phyloP scores from a whole-genome alignment of 1,140 invertebrate species.

The Plutomurus gul region DNA sequence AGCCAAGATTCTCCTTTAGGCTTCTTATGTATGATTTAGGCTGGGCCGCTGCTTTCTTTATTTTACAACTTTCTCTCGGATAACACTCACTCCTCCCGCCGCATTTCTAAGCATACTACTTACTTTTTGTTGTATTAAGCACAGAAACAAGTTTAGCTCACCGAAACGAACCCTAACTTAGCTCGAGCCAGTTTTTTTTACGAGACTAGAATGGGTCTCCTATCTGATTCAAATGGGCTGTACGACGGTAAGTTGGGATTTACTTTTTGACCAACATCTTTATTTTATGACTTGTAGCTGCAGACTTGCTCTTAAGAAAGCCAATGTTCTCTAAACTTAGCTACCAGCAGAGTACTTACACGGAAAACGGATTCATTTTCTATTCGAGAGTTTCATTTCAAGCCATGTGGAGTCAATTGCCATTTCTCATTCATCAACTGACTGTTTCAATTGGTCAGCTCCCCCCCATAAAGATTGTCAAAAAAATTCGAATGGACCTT shows the following conservation, averaged over 20 bases:
- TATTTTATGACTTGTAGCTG: conserved; percentile 36
- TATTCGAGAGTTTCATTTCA: background rate
- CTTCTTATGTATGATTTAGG: conserved; percentile 16
- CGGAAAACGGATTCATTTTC: background rate
- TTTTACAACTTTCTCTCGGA: conserved; percentile 5
- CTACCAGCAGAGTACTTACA: background rate
- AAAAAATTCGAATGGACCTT: background rate
- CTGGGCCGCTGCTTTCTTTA: conserved; percentile 4
- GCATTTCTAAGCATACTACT: too few species aligned
- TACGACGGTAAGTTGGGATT: conserved; percentile 16
- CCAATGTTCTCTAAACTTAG: background rate
- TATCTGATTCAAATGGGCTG: conserved; percentile 41
- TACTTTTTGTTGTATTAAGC: background rate
- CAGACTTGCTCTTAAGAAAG: conserved; percentile 20
- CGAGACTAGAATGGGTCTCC: conserved; percentile 16
- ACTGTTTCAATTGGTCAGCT: conserved; percentile 13
- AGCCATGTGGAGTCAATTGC: conserved; percentile 17
- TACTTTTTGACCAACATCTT: conserved; percentile 35
- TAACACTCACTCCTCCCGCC: too few species aligned
- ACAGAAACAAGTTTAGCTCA: background rate
- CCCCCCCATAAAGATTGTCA: conserved; percentile 2
- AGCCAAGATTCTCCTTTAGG: conserved; percentile 12
- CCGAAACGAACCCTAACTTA: background rate
- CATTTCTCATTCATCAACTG: conserved; percentile 22
- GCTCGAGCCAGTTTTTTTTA: background rate